A percentile compares a stretch with the other conserved stretches of the same genome.
Conservation (phyloP, 2,797 vertebrate species). For the Myotis planiceps region DNA sequence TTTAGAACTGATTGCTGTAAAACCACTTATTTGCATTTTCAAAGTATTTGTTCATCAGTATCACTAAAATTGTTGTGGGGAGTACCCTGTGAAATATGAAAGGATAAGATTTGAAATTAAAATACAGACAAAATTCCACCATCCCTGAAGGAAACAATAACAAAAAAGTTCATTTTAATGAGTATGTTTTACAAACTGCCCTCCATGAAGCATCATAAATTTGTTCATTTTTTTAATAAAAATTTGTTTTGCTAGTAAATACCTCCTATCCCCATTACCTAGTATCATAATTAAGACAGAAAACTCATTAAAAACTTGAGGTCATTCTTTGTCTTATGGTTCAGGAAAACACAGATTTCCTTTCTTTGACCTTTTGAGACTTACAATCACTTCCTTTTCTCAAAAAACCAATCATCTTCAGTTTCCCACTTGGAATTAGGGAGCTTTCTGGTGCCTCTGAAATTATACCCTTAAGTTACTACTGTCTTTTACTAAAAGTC, state of each 20-base stretch:
- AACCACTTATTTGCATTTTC: not conserved
- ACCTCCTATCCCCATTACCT: not conserved
- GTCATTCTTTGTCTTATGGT: not conserved
- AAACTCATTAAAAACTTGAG: not conserved
- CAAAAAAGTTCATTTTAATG: conserved; percentile 15
- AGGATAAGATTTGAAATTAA: conserved; percentile 31
- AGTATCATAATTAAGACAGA: not conserved
- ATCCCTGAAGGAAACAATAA: not conserved
- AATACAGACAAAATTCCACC: not conserved
- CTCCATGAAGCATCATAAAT: not conserved
- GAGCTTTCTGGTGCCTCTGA: not conserved
- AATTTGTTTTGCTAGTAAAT: not conserved
- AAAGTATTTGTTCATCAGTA: not conserved
- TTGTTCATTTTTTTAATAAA: not conserved
- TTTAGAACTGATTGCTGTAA: not conserved
- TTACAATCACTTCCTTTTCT: not conserved
- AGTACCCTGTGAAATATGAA: not conserved
- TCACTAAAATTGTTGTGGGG: not conserved
- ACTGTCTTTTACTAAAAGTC: conserved; percentile 11
- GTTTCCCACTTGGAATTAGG: not conserved
- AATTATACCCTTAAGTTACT: not conserved
- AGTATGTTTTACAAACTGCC: not conserved
- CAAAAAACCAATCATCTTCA: not conserved
- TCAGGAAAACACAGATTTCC: not conserved
- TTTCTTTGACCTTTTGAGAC: not conserved